A percentile compares a stretch with the other conserved stretches of the same genome.
These are phyloP conservation scores for Schrankia costaestrigalis DNA, from an alignment of 2,888 invertebrate genomes.

Conservation along the genomic window DNA sequence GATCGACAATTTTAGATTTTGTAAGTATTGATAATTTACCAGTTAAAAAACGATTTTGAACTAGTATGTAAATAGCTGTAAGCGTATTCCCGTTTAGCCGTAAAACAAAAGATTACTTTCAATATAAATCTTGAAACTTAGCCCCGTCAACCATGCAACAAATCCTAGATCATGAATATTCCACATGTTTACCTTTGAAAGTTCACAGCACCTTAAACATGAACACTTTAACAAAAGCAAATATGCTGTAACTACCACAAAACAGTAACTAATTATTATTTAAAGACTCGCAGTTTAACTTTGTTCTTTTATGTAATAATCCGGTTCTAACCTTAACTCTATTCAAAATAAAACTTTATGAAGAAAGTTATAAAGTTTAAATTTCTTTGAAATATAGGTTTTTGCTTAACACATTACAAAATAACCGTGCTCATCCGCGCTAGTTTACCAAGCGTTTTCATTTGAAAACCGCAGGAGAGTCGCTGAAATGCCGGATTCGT, in stretches of 20 bases:
- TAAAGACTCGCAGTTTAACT: conserved; percentile 29
- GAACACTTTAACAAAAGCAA: conserved; percentile 19
- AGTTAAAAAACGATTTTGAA: no score
- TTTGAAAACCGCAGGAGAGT: conserved; percentile 42
- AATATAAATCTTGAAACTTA: no score
- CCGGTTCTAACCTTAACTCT: conserved; percentile 5
- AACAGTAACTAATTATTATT: conserved; percentile 32
- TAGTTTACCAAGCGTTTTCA: conserved; percentile 34
- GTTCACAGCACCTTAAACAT: conserved; percentile 10
- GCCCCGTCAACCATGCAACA: no score
- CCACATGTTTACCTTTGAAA: no score
- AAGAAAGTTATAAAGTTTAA: conserved; percentile 3
- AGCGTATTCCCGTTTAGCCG: no score
- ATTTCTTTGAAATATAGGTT: not conserved
- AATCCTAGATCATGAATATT: no score
- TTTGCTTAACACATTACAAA: conserved; percentile 31
- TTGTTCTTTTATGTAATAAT: conserved; percentile 17
- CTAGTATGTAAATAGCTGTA: no score
- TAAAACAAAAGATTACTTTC: no score
- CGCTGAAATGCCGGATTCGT: conserved; percentile 46
- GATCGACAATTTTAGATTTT: no score
- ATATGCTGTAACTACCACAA: conserved; percentile 18
- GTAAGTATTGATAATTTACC: no score
- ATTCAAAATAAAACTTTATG: conserved; percentile 6
- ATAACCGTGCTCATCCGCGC: conserved; percentile 26